These are phyloP conservation scores for Harpalus rubripes DNA, from an alignment of 2,888 invertebrate species.

Conservation along the genomic window DNA sequence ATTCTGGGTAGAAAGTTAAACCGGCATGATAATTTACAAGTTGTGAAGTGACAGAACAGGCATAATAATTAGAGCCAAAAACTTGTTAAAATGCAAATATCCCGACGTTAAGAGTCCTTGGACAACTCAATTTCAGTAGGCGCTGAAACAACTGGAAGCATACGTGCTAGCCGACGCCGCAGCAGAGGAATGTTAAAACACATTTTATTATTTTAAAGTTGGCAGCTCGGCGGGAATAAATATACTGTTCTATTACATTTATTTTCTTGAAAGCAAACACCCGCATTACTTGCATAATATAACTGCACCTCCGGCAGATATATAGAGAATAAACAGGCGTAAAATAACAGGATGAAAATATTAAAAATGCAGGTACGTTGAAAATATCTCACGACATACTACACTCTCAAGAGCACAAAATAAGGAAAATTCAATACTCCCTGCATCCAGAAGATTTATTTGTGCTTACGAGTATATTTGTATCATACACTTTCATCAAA, in stretches of 20 bases:
- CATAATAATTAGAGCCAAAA: constrained; percentile 53
- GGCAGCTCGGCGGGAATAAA: constrained; percentile 27
- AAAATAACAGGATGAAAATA: constrained; percentile 36
- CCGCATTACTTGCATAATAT: constrained; percentile 44
- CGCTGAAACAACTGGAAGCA: constrained; percentile 31
- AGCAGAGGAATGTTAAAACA: constrained; percentile 16
- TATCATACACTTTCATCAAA: background rate
- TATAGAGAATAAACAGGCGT: constrained; percentile 31
- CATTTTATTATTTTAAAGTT: constrained; percentile 53
- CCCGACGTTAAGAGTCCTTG: constrained; percentile 35
- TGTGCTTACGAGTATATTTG: background rate
- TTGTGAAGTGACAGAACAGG: constrained; percentile 40
- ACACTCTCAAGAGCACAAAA: constrained; percentile 1
- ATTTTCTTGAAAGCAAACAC: constrained; percentile 42
- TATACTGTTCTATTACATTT: constrained; percentile 54
- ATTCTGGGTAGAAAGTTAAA: constrained; percentile 6
- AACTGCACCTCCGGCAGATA: constrained; percentile 27
- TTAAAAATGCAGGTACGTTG: constrained; percentile 17
- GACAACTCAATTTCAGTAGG: constrained; percentile 47
- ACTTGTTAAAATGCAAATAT: constrained; percentile 59
- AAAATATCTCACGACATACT: constrained; percentile 9
- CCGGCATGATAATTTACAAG: constrained; percentile 34
- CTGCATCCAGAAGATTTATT: background rate
- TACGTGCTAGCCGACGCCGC: constrained; percentile 15
- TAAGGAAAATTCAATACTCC: background rate